Percentiles rank a stretch among this genome's conserved stretches.
Conservation (phyloP, 2,113 vertebrate genomes). For the Triplophysa siluroides region DNA sequence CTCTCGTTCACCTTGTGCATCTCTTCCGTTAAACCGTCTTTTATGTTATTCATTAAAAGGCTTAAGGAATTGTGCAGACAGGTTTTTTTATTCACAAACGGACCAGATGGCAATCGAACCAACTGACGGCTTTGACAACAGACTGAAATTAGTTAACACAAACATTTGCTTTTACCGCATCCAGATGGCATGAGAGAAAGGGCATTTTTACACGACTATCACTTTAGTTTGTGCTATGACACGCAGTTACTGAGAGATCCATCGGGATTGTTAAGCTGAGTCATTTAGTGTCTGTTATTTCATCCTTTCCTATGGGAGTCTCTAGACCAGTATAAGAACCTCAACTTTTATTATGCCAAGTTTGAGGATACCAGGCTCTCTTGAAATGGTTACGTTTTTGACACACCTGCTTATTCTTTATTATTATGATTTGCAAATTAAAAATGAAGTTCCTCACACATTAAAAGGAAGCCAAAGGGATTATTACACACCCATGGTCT, state of each 20-base stretch:
- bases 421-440: too few relatives aligned
- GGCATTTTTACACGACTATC: slow-evolving; percentile 28
- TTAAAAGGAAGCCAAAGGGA: too few relatives aligned
- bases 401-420: too few relatives aligned
- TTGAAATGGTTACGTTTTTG: too few relatives aligned
- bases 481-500: too few relatives aligned
- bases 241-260: not conserved
- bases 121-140: slow-evolving; percentile 66
- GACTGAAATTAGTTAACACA: slow-evolving; percentile 65
- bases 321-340: too few relatives aligned
- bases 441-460: too few relatives aligned
- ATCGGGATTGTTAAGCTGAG: not conserved
- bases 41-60: slow-evolving; percentile 68
- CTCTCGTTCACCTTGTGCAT: slow-evolving; percentile 67
- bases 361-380: too few relatives aligned
- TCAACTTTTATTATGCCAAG: too few relatives aligned
- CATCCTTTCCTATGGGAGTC: not conserved
- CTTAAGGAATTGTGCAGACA: slow-evolving; percentile 55
- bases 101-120: slow-evolving; percentile 68
- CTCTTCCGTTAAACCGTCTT: slow-evolving; percentile 66
- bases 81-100: slow-evolving; percentile 65
- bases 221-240: not conserved
- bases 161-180: slow-evolving; percentile 66
- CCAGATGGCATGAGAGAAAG: slow-evolving; percentile 56
- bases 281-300: not conserved